These are phyloP conservation scores for Achlya flavicornis DNA, from an alignment of 2,888 invertebrate species.

Conservation along the genomic window DNA sequence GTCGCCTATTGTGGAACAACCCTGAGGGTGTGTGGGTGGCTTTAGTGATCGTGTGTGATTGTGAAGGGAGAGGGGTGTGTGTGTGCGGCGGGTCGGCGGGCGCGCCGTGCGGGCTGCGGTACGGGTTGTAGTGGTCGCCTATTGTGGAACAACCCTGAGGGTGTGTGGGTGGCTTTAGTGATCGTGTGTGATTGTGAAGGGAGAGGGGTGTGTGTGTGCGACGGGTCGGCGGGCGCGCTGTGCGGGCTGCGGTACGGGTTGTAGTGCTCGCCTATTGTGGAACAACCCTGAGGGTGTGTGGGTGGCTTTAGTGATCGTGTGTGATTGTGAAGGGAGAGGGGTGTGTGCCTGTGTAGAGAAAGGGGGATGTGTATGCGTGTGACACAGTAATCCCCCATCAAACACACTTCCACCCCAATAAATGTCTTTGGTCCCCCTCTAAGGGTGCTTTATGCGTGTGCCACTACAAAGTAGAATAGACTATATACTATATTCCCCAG, in stretches of 20 bases:
- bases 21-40: slow-evolving; percentile 79
- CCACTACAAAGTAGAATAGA: too few species aligned
- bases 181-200: not conserved
- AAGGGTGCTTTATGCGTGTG: too few species aligned
- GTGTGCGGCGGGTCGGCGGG: slow-evolving; percentile 84
- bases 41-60: not conserved
- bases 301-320: not conserved
- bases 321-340: too few species aligned
- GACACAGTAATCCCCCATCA: too few species aligned
- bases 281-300: slow-evolving; percentile 88
- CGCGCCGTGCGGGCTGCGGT: slow-evolving; percentile 89
- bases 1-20: slow-evolving; percentile 94
- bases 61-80: not conserved
- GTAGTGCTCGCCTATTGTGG: slow-evolving; percentile 95
- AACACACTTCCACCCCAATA: too few species aligned
- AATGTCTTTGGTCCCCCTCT: too few species aligned
- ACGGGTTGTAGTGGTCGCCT: slow-evolving; percentile 95
- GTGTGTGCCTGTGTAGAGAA: too few species aligned
- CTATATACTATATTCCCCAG: too few species aligned
- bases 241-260: slow-evolving; percentile 91
- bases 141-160: slow-evolving; percentile 94
- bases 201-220: slow-evolving; percentile 46
- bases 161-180: not conserved
- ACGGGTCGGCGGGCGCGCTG: slow-evolving; percentile 88
- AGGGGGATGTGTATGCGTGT: too few species aligned